These are phyloP conservation scores for Nyctibius bracteatus DNA, from an alignment of 2,113 vertebrate genomes.

Conservation along the genomic window DNA sequence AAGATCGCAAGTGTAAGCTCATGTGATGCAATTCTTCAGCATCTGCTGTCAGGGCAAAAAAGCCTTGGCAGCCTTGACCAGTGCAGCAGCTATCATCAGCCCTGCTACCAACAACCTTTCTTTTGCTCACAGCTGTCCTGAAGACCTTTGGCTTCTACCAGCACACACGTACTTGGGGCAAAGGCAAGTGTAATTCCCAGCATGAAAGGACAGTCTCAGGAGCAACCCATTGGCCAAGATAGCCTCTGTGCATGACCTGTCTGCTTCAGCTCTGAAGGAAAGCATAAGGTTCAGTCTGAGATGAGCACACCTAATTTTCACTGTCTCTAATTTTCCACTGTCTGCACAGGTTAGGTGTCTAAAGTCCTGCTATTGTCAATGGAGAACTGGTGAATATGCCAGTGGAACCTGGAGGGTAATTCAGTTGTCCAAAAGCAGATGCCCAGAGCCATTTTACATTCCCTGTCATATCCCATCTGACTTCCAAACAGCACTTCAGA, in stretches of 20 bases:
- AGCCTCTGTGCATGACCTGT: background rate
- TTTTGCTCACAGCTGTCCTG: background rate
- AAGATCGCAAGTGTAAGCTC: background rate
- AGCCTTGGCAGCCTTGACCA: background rate
- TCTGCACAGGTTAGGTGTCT: background rate
- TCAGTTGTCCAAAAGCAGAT: background rate
- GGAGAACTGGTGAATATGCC: background rate
- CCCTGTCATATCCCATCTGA: background rate
- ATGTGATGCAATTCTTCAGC: background rate
- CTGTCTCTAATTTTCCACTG: too few relatives aligned
- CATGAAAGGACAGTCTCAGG: background rate
- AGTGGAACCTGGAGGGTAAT: background rate
- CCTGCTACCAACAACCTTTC: background rate
- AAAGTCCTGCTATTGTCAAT: background rate
- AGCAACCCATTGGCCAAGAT: rapidly evolving
- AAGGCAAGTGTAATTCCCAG: rapidly evolving
- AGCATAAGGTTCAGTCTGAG: background rate
- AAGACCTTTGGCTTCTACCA: background rate
- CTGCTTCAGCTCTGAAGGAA: background rate
- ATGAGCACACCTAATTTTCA: background rate
- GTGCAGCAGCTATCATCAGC: background rate
- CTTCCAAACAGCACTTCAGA: background rate
- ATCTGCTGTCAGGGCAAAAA: background rate
- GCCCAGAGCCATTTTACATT: background rate
- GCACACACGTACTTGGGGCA: background rate